Percentiles rank a stretch among this genome's conserved stretches.
These are phyloP conservation scores for Chaetoderma sp. DNA, from an alignment of 2,888 invertebrate species.

Conservation along the genomic window DNA sequence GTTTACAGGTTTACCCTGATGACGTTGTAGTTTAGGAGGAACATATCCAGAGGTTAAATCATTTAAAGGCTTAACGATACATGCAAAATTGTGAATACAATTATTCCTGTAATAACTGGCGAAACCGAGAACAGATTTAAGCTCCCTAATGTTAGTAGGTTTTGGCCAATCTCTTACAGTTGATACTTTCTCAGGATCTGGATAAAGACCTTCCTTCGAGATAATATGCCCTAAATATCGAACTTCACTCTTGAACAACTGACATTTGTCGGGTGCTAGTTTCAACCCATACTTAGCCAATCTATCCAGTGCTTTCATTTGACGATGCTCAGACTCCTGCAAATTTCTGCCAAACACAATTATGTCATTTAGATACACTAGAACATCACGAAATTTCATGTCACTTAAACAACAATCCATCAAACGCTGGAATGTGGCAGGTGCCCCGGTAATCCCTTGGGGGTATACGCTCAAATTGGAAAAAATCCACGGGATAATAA, in stretches of 20 bases:
- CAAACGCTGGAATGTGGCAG: constrained; percentile 6
- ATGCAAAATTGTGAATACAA: not conserved
- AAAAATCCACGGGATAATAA: constrained; percentile 5
- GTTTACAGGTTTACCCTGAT: not conserved
- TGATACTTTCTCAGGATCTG: not conserved
- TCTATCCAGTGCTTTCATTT: constrained; percentile 4
- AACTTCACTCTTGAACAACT: not conserved
- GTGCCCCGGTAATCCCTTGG: constrained; percentile 7
- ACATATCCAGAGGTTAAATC: not conserved
- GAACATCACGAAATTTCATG: not conserved
- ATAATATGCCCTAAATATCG: constrained; percentile 7
- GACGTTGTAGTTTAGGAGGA: not conserved
- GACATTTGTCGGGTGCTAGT: not conserved
- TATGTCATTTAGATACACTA: constrained; percentile 15
- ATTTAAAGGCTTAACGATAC: not conserved
- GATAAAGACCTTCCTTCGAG: not conserved
- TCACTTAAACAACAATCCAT: constrained; percentile 5
- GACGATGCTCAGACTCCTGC: not conserved
- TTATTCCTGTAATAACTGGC: too few relatives aligned
- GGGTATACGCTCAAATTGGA: constrained; percentile 1
- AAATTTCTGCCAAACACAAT: constrained; percentile 3
- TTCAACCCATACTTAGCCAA: constrained; percentile 1
- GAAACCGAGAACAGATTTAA: not conserved
- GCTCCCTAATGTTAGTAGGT: not conserved
- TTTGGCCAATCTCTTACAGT: constrained; percentile 2